phyloP scores from a whole-genome alignment of 2,888 invertebrate species.

The Acleris emargana region DNA sequence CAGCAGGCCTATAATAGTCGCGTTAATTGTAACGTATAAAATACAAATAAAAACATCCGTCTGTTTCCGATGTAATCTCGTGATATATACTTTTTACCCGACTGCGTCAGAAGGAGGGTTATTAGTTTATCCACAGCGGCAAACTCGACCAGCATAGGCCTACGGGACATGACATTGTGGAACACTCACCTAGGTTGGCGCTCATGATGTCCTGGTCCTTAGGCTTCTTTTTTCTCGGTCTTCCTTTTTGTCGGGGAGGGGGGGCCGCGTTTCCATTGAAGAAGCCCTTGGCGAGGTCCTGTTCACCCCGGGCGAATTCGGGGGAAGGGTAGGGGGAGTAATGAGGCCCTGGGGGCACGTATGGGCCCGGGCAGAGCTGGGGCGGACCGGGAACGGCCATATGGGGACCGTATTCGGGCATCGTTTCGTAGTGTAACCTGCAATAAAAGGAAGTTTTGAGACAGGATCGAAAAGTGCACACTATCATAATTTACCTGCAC shows the following conservation, averaged over 20 bases:
- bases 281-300: constrained; percentile 80
- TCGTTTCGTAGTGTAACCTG: constrained; percentile 80
- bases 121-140: too few species aligned
- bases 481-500: too few species aligned
- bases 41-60: too few species aligned
- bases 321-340: constrained; percentile 84
- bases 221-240: constrained; percentile 96
- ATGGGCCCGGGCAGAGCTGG: constrained; percentile 83
- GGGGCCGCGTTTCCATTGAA: constrained; percentile 82
- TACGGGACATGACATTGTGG: too few species aligned
- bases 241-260: constrained; percentile 94
- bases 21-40: too few species aligned
- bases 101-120: too few species aligned
- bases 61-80: too few species aligned
- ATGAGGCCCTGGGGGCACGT: constrained; percentile 72
- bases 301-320: constrained; percentile 80
- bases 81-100: too few species aligned
- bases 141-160: not conserved
- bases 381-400: constrained; percentile 84
- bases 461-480: not conserved
- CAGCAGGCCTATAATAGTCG: too few species aligned
- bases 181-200: constrained; percentile 90
- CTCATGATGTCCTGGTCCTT: constrained; percentile 95
- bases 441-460: constrained; percentile 1
- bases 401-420: constrained; percentile 83